Evolutionary conservation across 2,888 invertebrate species (phyloP), one percentile per base, ranked within the genome.

Genomic region (Ptychoptera albimana): DNA sequence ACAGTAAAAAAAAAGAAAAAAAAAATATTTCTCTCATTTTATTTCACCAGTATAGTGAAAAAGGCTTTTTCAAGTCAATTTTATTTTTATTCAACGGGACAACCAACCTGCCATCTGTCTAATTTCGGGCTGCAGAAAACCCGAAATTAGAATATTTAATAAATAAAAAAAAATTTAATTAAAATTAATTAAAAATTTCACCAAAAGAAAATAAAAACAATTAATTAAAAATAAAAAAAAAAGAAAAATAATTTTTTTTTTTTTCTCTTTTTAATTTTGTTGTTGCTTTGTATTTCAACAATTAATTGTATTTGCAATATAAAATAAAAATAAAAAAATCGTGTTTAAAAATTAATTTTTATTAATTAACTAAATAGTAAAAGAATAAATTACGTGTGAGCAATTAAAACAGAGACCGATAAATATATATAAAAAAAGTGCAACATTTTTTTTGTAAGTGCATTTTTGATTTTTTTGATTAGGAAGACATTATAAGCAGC

Each of bases 231-330:
- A 29, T 29, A 30, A 13, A 39, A 29, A 30, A 30, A 23, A 39
- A 13, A 30, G 23, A 39, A 16, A 39, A 23, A 39, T 30, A 39
- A 23, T 23, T 39, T 29, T 39, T 39, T 39, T 39, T 39, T 39
- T 30, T 39, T 39, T 16, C 39, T 30, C 29, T 13, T 39, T 30
- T 30, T n/a, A n/a, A n/a, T n/a, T n/a, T n/a, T n/a, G n/a, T n/a
- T n/a, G n/a, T n/a, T n/a, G n/a, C n/a, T n/a, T n/a, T n/a, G n/a
- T n/a, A n/a, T n/a, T n/a, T n/a, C n/a, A 23, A 23, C 23, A 43
- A 40, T 48, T 51, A 57, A 58, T 57, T 59, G 57, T 12, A 23
- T 16, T 23, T 6, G n/a, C n/a, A n/a, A n/a, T n/a, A n/a, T n/a
- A n/a, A n/a, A n/a, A n/a, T n/a, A n/a, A n/a, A n/a, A n/a, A n/a